Percentiles rank a stretch among this genome's conserved stretches.
Evolutionary conservation across 2,797 vertebrate species (phyloP).

Genomic region (Mycteria americana): DNA sequence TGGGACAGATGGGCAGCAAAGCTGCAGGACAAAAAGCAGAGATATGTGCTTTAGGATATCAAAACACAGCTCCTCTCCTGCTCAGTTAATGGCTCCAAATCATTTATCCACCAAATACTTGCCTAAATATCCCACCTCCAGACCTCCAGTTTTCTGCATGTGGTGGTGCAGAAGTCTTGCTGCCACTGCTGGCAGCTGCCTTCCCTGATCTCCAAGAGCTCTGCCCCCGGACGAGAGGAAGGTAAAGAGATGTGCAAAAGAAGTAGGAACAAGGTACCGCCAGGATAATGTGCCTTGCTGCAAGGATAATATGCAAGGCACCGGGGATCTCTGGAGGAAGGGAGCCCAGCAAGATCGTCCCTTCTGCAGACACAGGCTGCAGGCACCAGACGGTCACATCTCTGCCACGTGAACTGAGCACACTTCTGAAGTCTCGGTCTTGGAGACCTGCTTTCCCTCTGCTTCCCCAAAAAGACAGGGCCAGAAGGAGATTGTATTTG

Average conservation of each 20-base stretch:
- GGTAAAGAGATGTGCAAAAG: neutral
- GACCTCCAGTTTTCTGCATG: neutral
- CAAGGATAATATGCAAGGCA: neutral
- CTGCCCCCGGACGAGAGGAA: rapidly evolving
- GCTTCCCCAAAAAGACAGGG: neutral
- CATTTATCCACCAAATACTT: neutral
- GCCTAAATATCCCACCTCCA: neutral
- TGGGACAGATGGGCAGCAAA: neutral
- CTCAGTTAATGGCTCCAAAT: neutral
- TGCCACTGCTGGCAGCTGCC: neutral
- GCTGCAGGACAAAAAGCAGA: neutral
- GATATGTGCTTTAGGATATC: neutral
- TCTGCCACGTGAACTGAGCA: neutral
- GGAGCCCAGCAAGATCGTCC: neutral
- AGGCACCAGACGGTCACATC: neutral
- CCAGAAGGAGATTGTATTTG: neutral
- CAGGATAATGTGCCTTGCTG: neutral
- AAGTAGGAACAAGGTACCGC: neutral
- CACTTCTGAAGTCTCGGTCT: neutral
- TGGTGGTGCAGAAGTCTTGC: neutral
- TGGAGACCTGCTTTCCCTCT: neutral
- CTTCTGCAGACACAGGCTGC: neutral
- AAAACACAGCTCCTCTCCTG: neutral
- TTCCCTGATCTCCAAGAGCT: neutral
- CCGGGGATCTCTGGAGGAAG: neutral